Percentiles rank a stretch among this genome's conserved stretches.
Evolutionary conservation across 1,140 invertebrate species (phyloP).

Genomic region (Drosophila nebulosa): DNA sequence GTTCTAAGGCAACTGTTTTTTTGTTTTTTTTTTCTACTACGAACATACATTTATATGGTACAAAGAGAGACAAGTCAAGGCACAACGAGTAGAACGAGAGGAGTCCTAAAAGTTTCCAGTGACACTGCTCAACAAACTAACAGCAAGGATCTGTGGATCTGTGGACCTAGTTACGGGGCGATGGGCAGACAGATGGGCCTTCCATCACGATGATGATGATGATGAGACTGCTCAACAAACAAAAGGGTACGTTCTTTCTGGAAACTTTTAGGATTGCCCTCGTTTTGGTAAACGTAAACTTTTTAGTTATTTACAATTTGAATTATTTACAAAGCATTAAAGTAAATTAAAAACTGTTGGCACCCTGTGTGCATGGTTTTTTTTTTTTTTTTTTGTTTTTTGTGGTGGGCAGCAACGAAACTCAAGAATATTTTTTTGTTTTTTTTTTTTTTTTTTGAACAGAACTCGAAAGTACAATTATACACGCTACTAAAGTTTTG

Average conservation of each 20-base stretch:
- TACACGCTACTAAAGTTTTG: constrained; percentile 67
- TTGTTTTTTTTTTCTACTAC: constrained; percentile 65
- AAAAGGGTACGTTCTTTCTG: not conserved
- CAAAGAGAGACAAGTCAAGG: constrained; percentile 57
- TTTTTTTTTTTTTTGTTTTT: constrained; percentile 21
- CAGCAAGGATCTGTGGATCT: not conserved
- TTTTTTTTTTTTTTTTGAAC: constrained; percentile 58
- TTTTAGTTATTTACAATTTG: constrained; percentile 9
- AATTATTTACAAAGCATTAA: constrained; percentile 76
- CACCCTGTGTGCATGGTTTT: constrained; percentile 27
- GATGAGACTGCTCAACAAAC: not conserved
- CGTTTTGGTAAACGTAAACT: not conserved
- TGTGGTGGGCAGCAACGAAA: constrained; percentile 61
- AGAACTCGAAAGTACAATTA: constrained; percentile 69
- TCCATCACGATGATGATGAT: not conserved
- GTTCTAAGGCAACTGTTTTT: constrained; percentile 9
- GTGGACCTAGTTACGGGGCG: not conserved
- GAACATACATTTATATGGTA: constrained; percentile 56
- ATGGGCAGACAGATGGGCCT: not conserved
- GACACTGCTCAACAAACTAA: not conserved
- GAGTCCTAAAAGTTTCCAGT: constrained; percentile 27
- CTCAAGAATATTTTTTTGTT: constrained; percentile 65
- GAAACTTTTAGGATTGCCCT: not conserved
- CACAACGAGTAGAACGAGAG: constrained; percentile 17
- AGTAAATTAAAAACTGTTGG: constrained; percentile 58